Conservation (phyloP, 2,888 invertebrate species). For the Drosophila formosana region DNA sequence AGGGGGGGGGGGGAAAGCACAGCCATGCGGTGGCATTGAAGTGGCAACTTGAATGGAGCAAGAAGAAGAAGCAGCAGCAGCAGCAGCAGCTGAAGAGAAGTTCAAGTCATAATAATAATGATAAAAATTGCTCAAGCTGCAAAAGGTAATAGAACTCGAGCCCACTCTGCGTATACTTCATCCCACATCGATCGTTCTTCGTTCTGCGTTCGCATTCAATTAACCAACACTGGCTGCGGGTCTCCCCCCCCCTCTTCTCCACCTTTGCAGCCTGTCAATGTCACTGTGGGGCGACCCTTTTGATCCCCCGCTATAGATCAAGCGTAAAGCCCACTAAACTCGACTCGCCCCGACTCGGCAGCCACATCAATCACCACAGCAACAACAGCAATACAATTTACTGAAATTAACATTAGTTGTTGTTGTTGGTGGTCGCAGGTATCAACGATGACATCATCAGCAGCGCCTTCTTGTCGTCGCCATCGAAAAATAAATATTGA, state of each 20-base stretch:
- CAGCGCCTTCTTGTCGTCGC: constrained; percentile 14
- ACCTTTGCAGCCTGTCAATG: constrained; percentile 5
- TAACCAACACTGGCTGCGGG: constrained; percentile 9
- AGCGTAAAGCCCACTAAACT: constrained; percentile 36
- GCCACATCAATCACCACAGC: constrained; percentile 64
- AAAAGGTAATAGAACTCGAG: constrained; percentile 6
- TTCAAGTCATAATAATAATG: not conserved
- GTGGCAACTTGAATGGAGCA: constrained; percentile 23
- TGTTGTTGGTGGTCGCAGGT: constrained; percentile 9
- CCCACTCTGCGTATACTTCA: constrained; percentile 30
- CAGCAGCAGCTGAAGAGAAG: not conserved
- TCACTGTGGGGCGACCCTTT: constrained; percentile 18
- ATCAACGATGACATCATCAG: constrained; percentile 68
- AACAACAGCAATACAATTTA: constrained; percentile 28
- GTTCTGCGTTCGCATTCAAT: constrained; percentile 7
- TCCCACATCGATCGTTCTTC: constrained; percentile 3
- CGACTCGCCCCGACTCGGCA: not conserved
- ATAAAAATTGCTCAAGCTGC: constrained; percentile 7
- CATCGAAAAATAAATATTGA: constrained; percentile 63
- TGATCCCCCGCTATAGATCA: constrained; percentile 40
- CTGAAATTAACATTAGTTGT: constrained; percentile 19
- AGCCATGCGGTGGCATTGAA: constrained; percentile 36
- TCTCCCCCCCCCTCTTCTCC: no score
- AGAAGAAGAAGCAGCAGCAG: not conserved
- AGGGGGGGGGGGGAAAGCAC: not conserved